A percentile compares a stretch with the other conserved stretches of the same genome.
Evolutionary conservation across 2,888 invertebrate species (phyloP).

Genomic region (Exephanes ischioxanthus): DNA sequence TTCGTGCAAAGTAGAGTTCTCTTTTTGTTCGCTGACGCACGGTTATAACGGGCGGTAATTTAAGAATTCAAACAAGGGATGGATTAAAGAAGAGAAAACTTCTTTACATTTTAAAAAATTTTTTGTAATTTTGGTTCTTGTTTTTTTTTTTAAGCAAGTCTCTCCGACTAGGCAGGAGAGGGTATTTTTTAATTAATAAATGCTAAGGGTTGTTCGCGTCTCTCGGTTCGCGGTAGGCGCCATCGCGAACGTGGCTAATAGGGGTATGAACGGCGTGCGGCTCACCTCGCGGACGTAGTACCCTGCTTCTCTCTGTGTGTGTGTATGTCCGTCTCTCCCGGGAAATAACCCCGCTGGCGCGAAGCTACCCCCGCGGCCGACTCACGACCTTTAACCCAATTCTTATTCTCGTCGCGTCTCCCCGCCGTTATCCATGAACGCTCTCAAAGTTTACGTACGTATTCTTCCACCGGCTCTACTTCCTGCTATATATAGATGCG

Average conservation of each 20-base stretch:
- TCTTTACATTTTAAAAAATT: background rate
- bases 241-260: slow-evolving; percentile 38
- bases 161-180: background rate
- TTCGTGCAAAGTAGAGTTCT: background rate
- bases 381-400: slow-evolving; percentile 69
- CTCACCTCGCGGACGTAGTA: slow-evolving; percentile 57
- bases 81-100: slow-evolving; percentile 2
- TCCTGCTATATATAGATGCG: background rate
- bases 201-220: slow-evolving; percentile 43
- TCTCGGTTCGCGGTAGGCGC: background rate
- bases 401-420: slow-evolving; percentile 66
- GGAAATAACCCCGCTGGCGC: slow-evolving; percentile 61
- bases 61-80: background rate
- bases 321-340: slow-evolving; percentile 29
- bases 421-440: slow-evolving; percentile 56
- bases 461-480: slow-evolving; percentile 6
- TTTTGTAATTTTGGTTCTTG: too few relatives aligned
- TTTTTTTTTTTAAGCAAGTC: background rate
- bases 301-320: slow-evolving; percentile 18
- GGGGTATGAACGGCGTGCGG: slow-evolving; percentile 42
- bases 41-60: background rate
- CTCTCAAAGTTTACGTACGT: slow-evolving; percentile 38
- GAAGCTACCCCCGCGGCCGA: slow-evolving; percentile 36
- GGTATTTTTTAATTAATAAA: slow-evolving; percentile 52
- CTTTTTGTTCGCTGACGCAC: background rate